A percentile compares a stretch with the other conserved stretches of the same genome.
Evolutionary conservation across 2,888 invertebrate species (phyloP).

Genomic region (Halocaridina rubra): DNA sequence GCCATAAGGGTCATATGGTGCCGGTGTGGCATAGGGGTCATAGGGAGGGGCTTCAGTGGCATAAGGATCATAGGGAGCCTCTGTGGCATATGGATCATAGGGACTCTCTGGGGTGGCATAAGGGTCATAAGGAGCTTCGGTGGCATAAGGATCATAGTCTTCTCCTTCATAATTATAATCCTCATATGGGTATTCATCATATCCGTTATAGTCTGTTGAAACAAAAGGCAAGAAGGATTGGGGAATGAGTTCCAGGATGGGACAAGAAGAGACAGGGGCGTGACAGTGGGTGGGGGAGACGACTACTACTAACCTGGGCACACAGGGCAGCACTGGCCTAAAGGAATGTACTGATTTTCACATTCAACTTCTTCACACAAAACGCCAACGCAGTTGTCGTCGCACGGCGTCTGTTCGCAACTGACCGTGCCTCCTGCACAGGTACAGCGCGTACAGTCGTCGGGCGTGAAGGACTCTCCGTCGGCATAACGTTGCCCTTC

Average conservation of each 20-base stretch:
- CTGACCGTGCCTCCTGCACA: conserved; percentile 77
- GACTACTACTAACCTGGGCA: conserved; percentile 67
- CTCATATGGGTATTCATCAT: conserved; percentile 62
- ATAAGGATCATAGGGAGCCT: conserved; percentile 29
- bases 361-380: conserved; percentile 70
- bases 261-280: not conserved
- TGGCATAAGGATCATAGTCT: conserved; percentile 2
- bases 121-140: not conserved
- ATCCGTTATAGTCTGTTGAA: conserved; percentile 22
- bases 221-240: not conserved
- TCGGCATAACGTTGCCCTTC: conserved; percentile 76
- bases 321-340: conserved; percentile 71
- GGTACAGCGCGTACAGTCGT: conserved; percentile 79
- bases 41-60: conserved; percentile 47
- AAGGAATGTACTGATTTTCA: conserved; percentile 69
- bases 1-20: conserved; percentile 51
- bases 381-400: conserved; percentile 70
- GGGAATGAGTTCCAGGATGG: not conserved
- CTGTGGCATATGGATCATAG: conserved; percentile 38
- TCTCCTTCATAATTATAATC: conserved; percentile 38
- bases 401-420: conserved; percentile 69
- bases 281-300: not conserved
- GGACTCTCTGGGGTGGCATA: conserved; percentile 23
- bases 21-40: conserved; percentile 44
- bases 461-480: conserved; percentile 78